phyloP scores from a whole-genome alignment of 2,888 invertebrate genomes.

The Nyleta sp. region DNA sequence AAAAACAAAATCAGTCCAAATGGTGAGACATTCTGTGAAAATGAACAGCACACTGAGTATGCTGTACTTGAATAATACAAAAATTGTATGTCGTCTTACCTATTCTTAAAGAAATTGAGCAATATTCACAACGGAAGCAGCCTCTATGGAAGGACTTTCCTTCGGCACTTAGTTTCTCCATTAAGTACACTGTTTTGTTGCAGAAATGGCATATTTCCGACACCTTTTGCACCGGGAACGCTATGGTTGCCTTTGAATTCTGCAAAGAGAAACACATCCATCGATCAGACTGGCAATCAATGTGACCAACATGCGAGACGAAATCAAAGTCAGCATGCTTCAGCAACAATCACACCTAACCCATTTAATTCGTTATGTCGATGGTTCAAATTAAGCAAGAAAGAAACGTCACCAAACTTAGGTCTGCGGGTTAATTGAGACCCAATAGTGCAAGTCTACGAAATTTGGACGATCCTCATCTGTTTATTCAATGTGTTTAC shows the following conservation, averaged over 20 bases:
- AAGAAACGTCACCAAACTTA: constrained; percentile 4
- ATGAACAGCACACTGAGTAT: too few species aligned
- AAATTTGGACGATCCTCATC: constrained; percentile 19
- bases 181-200: constrained; percentile 95
- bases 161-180: constrained; percentile 95
- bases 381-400: too few species aligned
- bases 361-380: too few species aligned
- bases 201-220: constrained; percentile 94
- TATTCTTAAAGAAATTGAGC: constrained; percentile 91
- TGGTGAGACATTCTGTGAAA: too few species aligned
- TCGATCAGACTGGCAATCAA: too few species aligned
- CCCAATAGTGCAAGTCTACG: constrained; percentile 57
- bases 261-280: constrained; percentile 73
- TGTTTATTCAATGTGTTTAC: too few species aligned
- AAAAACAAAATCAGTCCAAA: too few species aligned
- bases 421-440: constrained; percentile 34
- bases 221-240: constrained; percentile 86
- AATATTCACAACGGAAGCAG: constrained; percentile 97
- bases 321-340: too few species aligned
- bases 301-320: too few species aligned
- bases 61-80: too few species aligned
- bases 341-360: too few species aligned
- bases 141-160: constrained; percentile 95
- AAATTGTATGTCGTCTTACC: constrained; percentile 81
- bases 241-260: constrained; percentile 85